These are phyloP conservation scores for Drosophila suboccidentalis DNA, from an alignment of 2,888 invertebrate genomes.

Conservation along the genomic window DNA sequence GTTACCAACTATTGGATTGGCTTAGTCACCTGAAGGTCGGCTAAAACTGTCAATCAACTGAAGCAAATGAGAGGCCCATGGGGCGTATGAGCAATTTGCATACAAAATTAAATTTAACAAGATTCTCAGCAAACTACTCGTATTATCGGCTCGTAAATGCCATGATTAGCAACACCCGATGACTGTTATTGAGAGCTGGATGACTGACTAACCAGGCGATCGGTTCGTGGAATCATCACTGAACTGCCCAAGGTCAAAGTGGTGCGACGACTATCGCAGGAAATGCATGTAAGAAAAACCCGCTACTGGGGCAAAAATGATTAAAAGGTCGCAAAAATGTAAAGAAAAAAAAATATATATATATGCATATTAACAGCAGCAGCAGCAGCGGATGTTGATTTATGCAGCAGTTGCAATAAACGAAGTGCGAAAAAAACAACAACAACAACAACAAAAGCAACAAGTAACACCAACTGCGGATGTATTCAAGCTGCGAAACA, in stretches of 20 bases:
- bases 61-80: conserved; percentile 27
- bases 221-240: conserved; percentile 51
- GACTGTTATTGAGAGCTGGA: conserved; percentile 32
- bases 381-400: conserved; percentile 66
- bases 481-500: conserved; percentile 47
- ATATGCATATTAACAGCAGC: conserved; percentile 27
- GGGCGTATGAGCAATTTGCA: conserved; percentile 58
- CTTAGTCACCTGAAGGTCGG: conserved; percentile 67
- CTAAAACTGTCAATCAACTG: conserved; percentile 57
- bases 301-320: conserved; percentile 62
- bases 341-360: conserved; percentile 7
- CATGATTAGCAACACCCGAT: conserved; percentile 41
- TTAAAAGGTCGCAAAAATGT: conserved; percentile 32
- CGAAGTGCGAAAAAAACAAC: conserved; percentile 45
- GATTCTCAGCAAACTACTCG: conserved; percentile 25
- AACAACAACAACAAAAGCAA: background rate
- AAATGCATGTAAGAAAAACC: conserved; percentile 67
- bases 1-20: conserved; percentile 19
- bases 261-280: conserved; percentile 47
- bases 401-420: conserved; percentile 63
- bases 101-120: conserved; percentile 22
- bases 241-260: conserved; percentile 58
- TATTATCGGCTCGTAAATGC: conserved; percentile 25
- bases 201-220: conserved; percentile 41
- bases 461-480: conserved; percentile 45